Conservation (phyloP, 2,888 invertebrate genomes). For the Tiphia femorata region DNA sequence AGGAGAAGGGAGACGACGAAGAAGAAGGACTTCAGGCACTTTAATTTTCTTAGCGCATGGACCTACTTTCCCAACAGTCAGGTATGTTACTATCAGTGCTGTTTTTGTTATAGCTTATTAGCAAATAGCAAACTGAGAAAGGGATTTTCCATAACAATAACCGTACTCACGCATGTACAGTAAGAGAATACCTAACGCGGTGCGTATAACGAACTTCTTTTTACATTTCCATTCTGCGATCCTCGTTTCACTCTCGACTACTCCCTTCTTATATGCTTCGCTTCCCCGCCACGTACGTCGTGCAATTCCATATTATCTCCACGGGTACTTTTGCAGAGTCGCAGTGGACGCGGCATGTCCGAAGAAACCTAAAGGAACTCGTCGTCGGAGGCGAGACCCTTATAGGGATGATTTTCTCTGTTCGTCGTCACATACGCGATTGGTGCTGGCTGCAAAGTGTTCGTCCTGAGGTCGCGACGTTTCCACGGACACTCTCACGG, state of each 20-base stretch:
- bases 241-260: conserved; percentile 8
- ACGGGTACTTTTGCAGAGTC: conserved; percentile 8
- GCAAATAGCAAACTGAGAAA: too few relatives aligned
- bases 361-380: conserved; percentile 10
- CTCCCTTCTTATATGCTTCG: conserved; percentile 5
- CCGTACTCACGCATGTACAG: too few relatives aligned
- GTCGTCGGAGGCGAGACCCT: conserved; percentile 13
- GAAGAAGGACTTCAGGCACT: too few relatives aligned
- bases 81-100: too few relatives aligned
- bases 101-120: too few relatives aligned
- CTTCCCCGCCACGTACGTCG: background rate
- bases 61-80: too few relatives aligned
- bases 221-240: conserved; percentile 1
- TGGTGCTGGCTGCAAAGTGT: background rate
- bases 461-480: background rate
- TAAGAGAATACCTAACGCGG: too few relatives aligned
- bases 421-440: too few relatives aligned
- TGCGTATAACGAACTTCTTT: too few relatives aligned
- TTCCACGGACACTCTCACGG: background rate
- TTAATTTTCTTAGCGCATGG: too few relatives aligned
- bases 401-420: conserved; percentile 24
- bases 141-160: too few relatives aligned
- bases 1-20: background rate
- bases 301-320: conserved; percentile 14
- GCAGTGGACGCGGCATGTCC: background rate